Evolutionary conservation across 2,797 vertebrate genomes (phyloP), one percentile per base, ranked within the genome.

Genomic region (Tolypeutes matacus): DNA sequence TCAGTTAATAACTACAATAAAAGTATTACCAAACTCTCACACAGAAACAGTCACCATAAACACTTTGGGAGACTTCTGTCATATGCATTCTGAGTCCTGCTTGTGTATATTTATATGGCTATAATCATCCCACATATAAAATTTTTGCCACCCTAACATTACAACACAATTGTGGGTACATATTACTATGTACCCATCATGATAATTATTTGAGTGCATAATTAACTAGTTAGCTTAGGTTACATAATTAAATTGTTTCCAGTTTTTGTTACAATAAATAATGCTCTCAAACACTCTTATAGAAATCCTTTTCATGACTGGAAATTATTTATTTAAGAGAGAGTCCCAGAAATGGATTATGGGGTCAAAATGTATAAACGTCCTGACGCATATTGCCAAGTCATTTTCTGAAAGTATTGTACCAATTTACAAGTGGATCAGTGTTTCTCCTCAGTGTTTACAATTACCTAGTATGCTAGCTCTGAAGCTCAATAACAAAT

Each of bases 131-230:
- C 42, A 6, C 70, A 51, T 12, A 27, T 9, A 39, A 1, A 5
- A 20, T 25, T 29, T 46, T 29, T 60, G 15, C 25, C 36, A 23
- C 18, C 25, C 25, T 18, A 25, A 14, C 29, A 15, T 42, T n/a
- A 2, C 6, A 39, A 3, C 9, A 1, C 58, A 34, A 31, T 60
- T 1, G 0, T 29, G 31, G 20, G 12, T 20, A 23, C 15, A 25
- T 27, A 12, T 49, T 34, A 46, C 58, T 42, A 2, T 53, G 56
- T 72, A 21, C 36, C 73, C 56, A 13, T 72, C 20, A 7, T 14
- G 49, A 70, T 42, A 73, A 88, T 69, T 84, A 17, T 27, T 67
- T 31, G 17, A 81, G 11, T 58, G 60, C 39, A 21, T 27, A 84
- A 39, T 34, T 72, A 49, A n/a, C 34, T 56, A 21, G n/a, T 39